Percentiles rank a stretch among this genome's conserved stretches.
phyloP scores from a whole-genome alignment of 2,113 vertebrate genomes.

The Entomyzon cyanotis region DNA sequence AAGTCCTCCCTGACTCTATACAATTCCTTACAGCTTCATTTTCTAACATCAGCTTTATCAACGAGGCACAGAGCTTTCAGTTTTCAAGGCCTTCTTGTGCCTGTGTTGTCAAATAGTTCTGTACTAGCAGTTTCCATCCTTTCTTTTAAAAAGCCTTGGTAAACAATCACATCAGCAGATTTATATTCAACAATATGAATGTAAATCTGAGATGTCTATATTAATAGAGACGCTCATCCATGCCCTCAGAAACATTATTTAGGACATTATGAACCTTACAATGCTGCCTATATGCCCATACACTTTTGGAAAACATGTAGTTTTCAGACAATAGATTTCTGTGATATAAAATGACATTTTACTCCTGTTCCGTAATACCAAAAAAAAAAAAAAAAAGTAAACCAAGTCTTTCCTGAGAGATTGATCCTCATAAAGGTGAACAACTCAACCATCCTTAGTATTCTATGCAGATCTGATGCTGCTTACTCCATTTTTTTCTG shows the following conservation, averaged over 20 bases:
- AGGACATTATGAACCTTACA: neutral
- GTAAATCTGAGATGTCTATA: fast-evolving
- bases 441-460: conserved; percentile 3
- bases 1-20: neutral
- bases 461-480: conserved; percentile 36
- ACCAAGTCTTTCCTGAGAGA: neutral
- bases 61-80: neutral
- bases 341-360: neutral
- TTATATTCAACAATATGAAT: neutral
- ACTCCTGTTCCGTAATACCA: neutral
- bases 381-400: neutral
- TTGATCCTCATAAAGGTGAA: neutral
- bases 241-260: neutral
- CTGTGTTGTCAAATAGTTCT: neutral
- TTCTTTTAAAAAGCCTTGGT: neutral
- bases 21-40: neutral
- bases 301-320: neutral
- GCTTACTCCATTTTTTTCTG: conserved; percentile 60
- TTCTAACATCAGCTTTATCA: neutral
- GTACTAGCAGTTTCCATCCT: neutral
- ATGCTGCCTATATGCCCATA: neutral
- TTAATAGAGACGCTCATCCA: neutral
- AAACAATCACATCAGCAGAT: neutral
- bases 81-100: neutral
- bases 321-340: neutral